Evolutionary conservation across 2,888 invertebrate genomes (phyloP), one percentile per base, ranked within the genome.

Genomic region (Mechanitis mazaeus): DNA sequence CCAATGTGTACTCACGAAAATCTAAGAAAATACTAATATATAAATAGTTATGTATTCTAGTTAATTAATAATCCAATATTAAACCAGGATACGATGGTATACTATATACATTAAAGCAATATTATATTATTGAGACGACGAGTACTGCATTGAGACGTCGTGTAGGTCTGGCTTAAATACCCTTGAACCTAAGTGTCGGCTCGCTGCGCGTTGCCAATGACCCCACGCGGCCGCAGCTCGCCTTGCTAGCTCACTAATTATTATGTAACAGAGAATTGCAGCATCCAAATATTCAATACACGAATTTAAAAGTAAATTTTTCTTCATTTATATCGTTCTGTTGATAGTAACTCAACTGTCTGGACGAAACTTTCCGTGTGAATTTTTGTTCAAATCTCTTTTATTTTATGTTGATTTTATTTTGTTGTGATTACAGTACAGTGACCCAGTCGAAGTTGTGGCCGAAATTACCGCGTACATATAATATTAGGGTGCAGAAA

Each of bases 171-270:
- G 75, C 79, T 77, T 77, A 80, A 79, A 80, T 88, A 89, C 88
- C 89, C 89, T 89, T 89, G 88, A 90, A 90, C 91, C 87, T 87
- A 87, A 88, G 90, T 85, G 89, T 91, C 90, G 88, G 87, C 89
- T 84, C 83, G 86, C 86, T 87, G 62, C 90, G 88, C 87, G 82
- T 90, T 89, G 91, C 90, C 91, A 91, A 91, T 91, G 92, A 92
- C 92, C 92, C 90, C 90, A 86, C 84, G 85, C 90, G 90, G 91
- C 90, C 91, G 91, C 77, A 71, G 68, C 71, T 64, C 64, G 66
- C 64, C 71, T 69, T 71, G 78, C 75, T 76, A 76, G 72, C 75
- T 79, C 76, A 84, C 85, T 87, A 87, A 88, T 87, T 87, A 84
- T 88, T 88, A 87, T 85, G 86, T 89, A 88, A 89, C 84, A 81